Conservation (phyloP, 2,888 invertebrate genomes). For the Ormia ochracea region DNA sequence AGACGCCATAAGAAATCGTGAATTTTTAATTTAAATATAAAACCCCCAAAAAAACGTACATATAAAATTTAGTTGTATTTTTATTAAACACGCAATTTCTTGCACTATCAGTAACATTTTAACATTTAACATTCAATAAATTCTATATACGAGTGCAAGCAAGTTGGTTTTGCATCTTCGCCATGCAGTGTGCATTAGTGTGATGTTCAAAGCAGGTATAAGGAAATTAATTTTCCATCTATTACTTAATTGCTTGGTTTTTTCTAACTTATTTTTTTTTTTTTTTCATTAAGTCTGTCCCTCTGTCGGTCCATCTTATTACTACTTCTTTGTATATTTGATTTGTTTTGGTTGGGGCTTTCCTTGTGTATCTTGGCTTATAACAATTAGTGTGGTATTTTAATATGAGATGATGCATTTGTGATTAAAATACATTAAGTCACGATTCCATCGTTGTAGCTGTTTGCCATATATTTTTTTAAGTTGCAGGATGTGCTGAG, state of each 20-base stretch:
- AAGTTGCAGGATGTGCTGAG: conserved; percentile 47
- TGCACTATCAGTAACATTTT: conserved; percentile 38
- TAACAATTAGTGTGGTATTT: conserved; percentile 63
- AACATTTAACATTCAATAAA: conserved; percentile 60
- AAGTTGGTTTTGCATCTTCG: not conserved
- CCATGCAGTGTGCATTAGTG: not conserved
- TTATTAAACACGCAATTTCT: conserved; percentile 59
- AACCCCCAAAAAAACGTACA: not conserved
- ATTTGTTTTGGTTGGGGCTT: not conserved
- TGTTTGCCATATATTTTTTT: conserved; percentile 5
- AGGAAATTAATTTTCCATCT: conserved; percentile 58
- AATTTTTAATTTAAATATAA: conserved; percentile 46
- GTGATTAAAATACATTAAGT: conserved; percentile 61
- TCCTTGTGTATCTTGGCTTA: conserved; percentile 32
- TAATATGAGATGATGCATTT: conserved; percentile 60
- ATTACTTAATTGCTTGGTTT: conserved; percentile 57
- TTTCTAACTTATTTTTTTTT: conserved; percentile 17
- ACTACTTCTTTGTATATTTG: not conserved
- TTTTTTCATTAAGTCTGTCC: conserved; percentile 20
- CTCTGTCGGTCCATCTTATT: conserved; percentile 29
- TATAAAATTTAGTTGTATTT: conserved; percentile 56
- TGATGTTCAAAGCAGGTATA: conserved; percentile 16
- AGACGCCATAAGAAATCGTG: conserved; percentile 43
- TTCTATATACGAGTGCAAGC: conserved; percentile 39
- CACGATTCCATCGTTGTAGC: conserved; percentile 50